Percentiles rank a stretch among this genome's conserved stretches.
Evolutionary conservation across 2,797 vertebrate genomes (phyloP).

Genomic region (Acrocephalus scirpaceus): DNA sequence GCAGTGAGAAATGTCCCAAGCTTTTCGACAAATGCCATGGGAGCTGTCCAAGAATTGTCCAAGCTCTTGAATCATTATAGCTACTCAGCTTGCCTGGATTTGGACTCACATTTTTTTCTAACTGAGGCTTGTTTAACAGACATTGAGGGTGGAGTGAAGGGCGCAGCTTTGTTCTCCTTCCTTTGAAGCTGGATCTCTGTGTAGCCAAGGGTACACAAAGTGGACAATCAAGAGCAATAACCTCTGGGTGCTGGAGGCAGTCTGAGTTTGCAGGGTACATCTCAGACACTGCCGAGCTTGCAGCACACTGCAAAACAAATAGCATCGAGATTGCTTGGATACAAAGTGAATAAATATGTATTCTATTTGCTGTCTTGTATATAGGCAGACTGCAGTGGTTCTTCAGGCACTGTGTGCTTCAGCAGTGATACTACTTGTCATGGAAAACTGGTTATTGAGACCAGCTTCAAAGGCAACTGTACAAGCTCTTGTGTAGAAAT

Average conservation of each 20-base stretch:
- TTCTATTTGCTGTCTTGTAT: not conserved
- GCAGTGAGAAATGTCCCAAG: not conserved
- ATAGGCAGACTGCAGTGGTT: not conserved
- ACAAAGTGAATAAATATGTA: not conserved
- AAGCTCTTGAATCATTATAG: not conserved
- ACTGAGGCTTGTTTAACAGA: not conserved
- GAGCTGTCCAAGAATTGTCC: not conserved
- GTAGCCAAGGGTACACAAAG: not conserved
- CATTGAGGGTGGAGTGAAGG: not conserved
- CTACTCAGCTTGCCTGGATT: not conserved
- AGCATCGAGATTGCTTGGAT: not conserved
- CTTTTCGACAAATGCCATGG: not conserved
- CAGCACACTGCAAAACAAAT: not conserved
- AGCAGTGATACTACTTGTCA: not conserved
- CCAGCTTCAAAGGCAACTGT: not conserved
- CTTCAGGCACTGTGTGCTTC: not conserved
- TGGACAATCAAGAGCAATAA: not conserved
- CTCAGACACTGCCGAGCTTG: not conserved
- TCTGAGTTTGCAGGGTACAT: not conserved
- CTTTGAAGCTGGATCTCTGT: not conserved
- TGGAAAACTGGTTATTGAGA: not conserved
- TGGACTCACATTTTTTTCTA: not conserved
- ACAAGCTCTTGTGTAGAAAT: not conserved
- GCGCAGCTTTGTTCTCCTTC: not conserved
- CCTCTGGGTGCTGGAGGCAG: not conserved